These are phyloP conservation scores for Nowickia ferox DNA, from an alignment of 2,888 invertebrate genomes.

Conservation along the genomic window DNA sequence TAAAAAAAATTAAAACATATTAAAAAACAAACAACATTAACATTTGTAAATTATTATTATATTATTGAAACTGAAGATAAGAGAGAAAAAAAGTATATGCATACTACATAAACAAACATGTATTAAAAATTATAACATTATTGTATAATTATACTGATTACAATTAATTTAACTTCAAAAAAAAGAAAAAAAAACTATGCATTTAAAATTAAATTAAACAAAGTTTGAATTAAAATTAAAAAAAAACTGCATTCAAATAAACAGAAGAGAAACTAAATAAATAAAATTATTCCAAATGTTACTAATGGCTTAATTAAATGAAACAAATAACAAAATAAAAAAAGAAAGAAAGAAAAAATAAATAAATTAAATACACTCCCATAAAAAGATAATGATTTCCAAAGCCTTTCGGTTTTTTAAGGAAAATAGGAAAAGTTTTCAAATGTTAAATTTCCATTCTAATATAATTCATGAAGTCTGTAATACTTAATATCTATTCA, in stretches of 20 bases:
- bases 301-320: constrained; percentile 70
- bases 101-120: constrained; percentile 36
- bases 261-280: constrained; percentile 41
- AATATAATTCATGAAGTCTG: too few relatives aligned
- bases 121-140: constrained; percentile 62
- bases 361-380: constrained; percentile 33
- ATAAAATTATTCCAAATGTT: constrained; percentile 66
- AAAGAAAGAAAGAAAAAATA: constrained; percentile 38
- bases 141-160: constrained; percentile 67
- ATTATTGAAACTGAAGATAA: constrained; percentile 31
- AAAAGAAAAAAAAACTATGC: constrained; percentile 52
- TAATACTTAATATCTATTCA: too few relatives aligned
- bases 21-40: neutral
- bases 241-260: constrained; percentile 32
- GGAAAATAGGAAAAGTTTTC: too few relatives aligned
- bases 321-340: constrained; percentile 37
- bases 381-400: constrained; percentile 13
- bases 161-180: constrained; percentile 40
- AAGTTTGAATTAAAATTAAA: constrained; percentile 37
- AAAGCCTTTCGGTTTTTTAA: neutral
- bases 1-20: constrained; percentile 9
- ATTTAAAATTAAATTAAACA: constrained; percentile 64
- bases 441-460: too few relatives aligned
- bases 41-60: constrained; percentile 53
- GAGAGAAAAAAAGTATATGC: constrained; percentile 1